phyloP scores from a whole-genome alignment of 2,113 vertebrate species.

The Amia ocellicauda region DNA sequence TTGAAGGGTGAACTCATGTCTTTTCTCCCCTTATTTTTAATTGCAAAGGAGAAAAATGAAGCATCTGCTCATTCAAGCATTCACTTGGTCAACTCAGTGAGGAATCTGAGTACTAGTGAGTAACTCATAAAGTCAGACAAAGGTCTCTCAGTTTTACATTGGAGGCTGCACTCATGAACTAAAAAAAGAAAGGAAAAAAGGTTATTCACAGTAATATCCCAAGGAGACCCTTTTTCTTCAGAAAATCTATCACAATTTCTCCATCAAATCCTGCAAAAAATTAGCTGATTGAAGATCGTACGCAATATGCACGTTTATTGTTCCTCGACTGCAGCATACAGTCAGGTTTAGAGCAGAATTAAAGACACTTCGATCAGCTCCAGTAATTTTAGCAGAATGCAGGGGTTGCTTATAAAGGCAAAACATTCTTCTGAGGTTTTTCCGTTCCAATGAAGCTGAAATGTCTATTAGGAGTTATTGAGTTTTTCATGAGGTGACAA shows the following conservation, averaged over 20 bases:
- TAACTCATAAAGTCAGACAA: conserved; percentile 52
- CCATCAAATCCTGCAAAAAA: conserved; percentile 42
- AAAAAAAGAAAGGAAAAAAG: too few species aligned
- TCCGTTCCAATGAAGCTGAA: too few species aligned
- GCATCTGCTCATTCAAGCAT: conserved; percentile 43
- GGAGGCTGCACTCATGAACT: conserved; percentile 44
- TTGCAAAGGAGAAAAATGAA: conserved; percentile 32
- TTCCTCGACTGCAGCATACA: conserved; percentile 26
- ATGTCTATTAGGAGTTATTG: too few species aligned
- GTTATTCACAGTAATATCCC: conserved; percentile 60
- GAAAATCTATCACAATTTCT: conserved; percentile 56
- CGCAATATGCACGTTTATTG: conserved; percentile 34
- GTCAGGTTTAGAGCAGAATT: conserved; percentile 10
- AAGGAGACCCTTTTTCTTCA: conserved; percentile 39
- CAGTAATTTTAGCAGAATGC: not conserved
- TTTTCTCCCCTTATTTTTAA: conserved; percentile 28
- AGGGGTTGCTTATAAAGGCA: too few species aligned
- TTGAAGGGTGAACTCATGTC: conserved; percentile 7
- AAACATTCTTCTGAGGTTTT: too few species aligned
- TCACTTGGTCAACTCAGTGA: conserved; percentile 50
- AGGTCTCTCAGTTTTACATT: conserved; percentile 56
- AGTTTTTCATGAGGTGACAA: too few species aligned
- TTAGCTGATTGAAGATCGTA: conserved; percentile 32
- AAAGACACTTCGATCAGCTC: conserved; percentile 22
- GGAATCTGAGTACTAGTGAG: conserved; percentile 54